These are phyloP conservation scores for Meghimatium bilineatum DNA, from an alignment of 2,888 invertebrate genomes.

Conservation along the genomic window DNA sequence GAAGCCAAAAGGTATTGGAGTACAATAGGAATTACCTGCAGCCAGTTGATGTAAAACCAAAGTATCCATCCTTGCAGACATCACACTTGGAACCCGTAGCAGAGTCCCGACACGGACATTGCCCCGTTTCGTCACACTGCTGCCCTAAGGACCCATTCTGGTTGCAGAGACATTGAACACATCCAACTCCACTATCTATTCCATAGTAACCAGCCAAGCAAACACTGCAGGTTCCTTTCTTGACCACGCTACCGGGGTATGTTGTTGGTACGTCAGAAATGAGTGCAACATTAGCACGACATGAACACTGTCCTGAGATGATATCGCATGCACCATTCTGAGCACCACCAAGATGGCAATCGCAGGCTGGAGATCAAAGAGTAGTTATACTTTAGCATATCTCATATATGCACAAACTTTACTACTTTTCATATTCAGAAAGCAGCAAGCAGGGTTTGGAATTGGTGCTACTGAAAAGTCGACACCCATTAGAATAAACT, in stretches of 20 bases:
- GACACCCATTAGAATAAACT: too few relatives aligned
- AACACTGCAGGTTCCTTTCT: slow-evolving; percentile 53
- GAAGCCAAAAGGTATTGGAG: neutral
- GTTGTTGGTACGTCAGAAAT: slow-evolving; percentile 42
- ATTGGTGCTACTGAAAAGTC: too few relatives aligned
- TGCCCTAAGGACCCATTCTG: slow-evolving; percentile 50
- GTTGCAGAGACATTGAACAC: slow-evolving; percentile 55
- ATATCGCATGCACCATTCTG: slow-evolving; percentile 78
- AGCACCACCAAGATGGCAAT: slow-evolving; percentile 86
- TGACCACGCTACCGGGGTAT: neutral
- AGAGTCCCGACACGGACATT: slow-evolving; percentile 65
- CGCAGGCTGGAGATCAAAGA: slow-evolving; percentile 82
- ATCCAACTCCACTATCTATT: slow-evolving; percentile 39
- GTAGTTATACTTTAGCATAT: too few relatives aligned
- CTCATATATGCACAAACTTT: too few relatives aligned
- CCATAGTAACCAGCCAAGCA: slow-evolving; percentile 59
- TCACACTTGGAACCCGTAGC: slow-evolving; percentile 62
- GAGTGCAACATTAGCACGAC: slow-evolving; percentile 77
- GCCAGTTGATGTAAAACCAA: slow-evolving; percentile 57
- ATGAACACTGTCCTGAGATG: slow-evolving; percentile 88
- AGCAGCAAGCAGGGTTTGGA: too few relatives aligned
- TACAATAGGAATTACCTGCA: slow-evolving; percentile 26
- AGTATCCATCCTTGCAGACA: slow-evolving; percentile 61
- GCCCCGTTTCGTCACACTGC: slow-evolving; percentile 57
- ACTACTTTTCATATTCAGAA: too few relatives aligned